These are phyloP conservation scores for Apodemus speciosus DNA, from an alignment of 2,113 vertebrate genomes.

Conservation along the genomic window DNA sequence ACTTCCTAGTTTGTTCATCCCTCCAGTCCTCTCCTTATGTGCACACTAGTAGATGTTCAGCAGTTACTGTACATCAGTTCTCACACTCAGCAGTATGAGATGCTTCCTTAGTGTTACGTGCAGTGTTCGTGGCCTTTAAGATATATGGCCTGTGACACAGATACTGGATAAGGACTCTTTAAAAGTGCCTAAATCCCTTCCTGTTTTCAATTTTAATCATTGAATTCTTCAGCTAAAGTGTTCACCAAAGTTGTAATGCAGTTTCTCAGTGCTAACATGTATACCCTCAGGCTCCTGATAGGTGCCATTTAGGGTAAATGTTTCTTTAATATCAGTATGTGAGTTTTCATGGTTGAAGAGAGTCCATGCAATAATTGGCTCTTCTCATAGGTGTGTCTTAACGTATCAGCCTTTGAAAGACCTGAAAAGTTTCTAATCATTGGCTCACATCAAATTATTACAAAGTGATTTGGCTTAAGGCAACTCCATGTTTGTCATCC, in stretches of 20 bases:
- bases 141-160: not conserved
- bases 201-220: not conserved
- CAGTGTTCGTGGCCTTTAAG: not conserved
- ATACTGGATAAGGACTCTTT: not conserved
- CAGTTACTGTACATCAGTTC: conserved; percentile 35
- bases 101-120: not conserved
- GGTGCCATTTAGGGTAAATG: not conserved
- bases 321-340: not conserved
- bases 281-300: not conserved
- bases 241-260: conserved; percentile 3
- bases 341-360: not conserved
- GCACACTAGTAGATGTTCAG: conserved; percentile 8
- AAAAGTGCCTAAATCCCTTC: not conserved
- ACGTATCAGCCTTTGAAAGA: not conserved
- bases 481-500: not conserved
- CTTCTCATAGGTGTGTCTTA: conserved; percentile 8
- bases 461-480: not conserved
- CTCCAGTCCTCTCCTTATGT: not conserved
- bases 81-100: not conserved
- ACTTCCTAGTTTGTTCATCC: not conserved
- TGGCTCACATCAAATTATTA: not conserved
- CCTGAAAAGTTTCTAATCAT: not conserved
- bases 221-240: not conserved
- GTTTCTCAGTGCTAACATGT: conserved; percentile 22
- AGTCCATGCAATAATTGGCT: not conserved